Percentiles rank a stretch among this genome's conserved stretches.
Evolutionary conservation across 1,140 invertebrate genomes (phyloP).

Genomic region (Ladona fulva): DNA sequence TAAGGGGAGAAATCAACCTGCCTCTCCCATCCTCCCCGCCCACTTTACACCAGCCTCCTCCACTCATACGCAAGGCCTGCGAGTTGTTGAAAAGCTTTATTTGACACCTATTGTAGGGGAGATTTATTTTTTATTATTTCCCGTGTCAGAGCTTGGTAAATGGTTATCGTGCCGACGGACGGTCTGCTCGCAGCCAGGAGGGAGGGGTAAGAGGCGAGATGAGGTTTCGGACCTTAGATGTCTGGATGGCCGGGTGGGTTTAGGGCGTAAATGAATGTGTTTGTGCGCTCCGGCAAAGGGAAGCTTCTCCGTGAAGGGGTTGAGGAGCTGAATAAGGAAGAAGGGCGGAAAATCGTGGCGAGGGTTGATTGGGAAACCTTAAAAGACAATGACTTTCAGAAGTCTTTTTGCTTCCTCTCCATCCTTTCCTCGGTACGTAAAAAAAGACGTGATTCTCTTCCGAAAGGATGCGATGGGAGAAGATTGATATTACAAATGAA

Average conservation of each 20-base stretch:
- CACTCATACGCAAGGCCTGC: not conserved
- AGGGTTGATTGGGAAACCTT: not conserved
- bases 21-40: not conserved
- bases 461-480: too few relatives aligned
- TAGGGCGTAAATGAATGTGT: not conserved
- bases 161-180: not conserved
- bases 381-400: not conserved
- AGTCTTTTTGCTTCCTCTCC: too few relatives aligned
- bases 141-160: not conserved
- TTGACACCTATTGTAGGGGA: not conserved
- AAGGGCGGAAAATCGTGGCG: not conserved
- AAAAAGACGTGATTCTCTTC: too few relatives aligned
- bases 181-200: too few relatives aligned
- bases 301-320: not conserved
- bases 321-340: not conserved
- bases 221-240: not conserved
- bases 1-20: too few relatives aligned
- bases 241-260: not conserved
- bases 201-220: not conserved
- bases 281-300: not conserved
- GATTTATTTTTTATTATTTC: constrained; percentile 8
- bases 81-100: not conserved
- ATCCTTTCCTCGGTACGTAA: too few relatives aligned
- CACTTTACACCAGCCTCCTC: not conserved
- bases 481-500: too few relatives aligned